These are phyloP conservation scores for Bagarius yarrelli DNA, from an alignment of 2,113 vertebrate species.

Conservation along the genomic window DNA sequence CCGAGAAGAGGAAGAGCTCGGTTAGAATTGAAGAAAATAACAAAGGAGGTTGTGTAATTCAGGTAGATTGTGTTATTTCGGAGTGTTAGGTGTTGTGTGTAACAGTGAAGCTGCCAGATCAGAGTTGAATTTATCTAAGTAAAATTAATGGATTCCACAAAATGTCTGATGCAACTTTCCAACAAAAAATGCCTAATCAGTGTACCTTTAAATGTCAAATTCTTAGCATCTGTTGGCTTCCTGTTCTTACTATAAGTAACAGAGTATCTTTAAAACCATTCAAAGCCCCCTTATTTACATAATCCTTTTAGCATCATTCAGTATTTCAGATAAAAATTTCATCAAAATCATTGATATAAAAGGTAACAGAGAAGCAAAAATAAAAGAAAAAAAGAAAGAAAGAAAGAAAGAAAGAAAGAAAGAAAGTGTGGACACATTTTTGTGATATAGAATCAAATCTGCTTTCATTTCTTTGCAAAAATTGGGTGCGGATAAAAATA, in stretches of 20 bases:
- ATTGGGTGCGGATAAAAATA: not conserved
- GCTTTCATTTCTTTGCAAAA: slow-evolving; percentile 3
- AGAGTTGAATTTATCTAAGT: not conserved
- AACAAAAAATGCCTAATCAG: not conserved
- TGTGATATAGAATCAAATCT: not conserved
- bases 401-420: not conserved
- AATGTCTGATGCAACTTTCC: not conserved
- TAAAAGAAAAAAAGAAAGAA: too few relatives aligned
- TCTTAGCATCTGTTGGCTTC: not conserved
- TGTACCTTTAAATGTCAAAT: not conserved
- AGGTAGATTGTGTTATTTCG: not conserved
- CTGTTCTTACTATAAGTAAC: too few relatives aligned
- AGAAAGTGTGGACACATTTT: not conserved
- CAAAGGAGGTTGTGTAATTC: not conserved
- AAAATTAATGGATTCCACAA: not conserved
- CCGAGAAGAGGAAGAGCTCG: not conserved
- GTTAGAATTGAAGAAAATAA: slow-evolving; percentile 15
- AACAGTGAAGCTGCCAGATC: not conserved
- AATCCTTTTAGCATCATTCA: not conserved
- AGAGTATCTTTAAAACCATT: too few relatives aligned
- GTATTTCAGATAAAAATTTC: not conserved
- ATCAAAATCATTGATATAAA: not conserved
- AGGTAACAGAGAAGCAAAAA: not conserved
- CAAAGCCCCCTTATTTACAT: not conserved
- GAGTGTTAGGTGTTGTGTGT: not conserved